Conservation (phyloP, 2,797 vertebrate genomes). For the Helostoma temminkii region DNA sequence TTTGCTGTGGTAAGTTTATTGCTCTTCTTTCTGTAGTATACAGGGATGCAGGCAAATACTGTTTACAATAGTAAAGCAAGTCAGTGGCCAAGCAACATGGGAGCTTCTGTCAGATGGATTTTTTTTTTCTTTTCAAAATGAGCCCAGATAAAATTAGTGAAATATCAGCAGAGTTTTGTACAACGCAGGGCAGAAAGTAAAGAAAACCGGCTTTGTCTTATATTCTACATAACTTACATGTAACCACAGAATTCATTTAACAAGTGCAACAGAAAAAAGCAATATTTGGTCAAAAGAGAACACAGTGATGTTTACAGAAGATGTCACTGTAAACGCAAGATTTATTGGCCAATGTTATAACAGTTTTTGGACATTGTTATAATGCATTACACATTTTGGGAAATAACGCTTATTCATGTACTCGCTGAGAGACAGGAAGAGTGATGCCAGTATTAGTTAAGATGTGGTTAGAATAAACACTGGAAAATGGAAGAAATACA, state of each 20-base stretch:
- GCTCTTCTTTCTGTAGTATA: constrained; percentile 77
- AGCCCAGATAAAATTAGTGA: constrained; percentile 23
- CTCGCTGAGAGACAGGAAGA: neutral
- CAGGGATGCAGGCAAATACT: constrained; percentile 79
- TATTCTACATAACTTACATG: constrained; percentile 15
- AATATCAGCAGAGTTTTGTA: constrained; percentile 29
- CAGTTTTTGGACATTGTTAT: neutral
- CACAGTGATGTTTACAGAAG: constrained; percentile 29
- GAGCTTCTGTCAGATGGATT: constrained; percentile 79
- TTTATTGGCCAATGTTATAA: neutral
- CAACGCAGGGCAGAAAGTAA: constrained; percentile 32
- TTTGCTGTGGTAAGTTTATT: constrained; percentile 83
- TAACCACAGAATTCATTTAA: constrained; percentile 36
- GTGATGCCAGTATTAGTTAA: neutral
- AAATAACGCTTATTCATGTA: neutral
- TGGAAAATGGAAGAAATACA: neutral
- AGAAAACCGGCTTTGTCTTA: constrained; percentile 34
- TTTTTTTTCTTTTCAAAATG: constrained; percentile 28
- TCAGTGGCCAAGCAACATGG: constrained; percentile 84
- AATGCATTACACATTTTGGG: neutral
- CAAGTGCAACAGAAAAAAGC: constrained; percentile 55
- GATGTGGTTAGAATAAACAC: neutral
- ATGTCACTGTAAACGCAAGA: constrained; percentile 6
- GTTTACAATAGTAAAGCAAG: constrained; percentile 73
- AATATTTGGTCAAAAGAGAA: constrained; percentile 52